phyloP scores from a whole-genome alignment of 2,113 vertebrate species.

The Erpornis zantholeuca region DNA sequence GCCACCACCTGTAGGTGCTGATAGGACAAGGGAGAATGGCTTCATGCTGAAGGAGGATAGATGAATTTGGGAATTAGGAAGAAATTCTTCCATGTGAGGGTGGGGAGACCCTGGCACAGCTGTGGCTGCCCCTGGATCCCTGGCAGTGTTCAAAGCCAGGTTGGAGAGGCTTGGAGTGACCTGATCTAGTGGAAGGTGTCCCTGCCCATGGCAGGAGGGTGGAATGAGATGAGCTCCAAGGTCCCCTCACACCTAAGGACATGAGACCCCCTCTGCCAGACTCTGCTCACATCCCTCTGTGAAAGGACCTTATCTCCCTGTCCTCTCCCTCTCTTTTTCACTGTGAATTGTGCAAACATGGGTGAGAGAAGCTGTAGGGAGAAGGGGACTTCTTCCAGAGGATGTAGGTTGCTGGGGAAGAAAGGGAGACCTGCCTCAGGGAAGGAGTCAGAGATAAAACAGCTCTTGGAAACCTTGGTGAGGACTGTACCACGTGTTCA shows the following conservation, averaged over 20 bases:
- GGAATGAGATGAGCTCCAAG: neutral
- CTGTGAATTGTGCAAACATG: neutral
- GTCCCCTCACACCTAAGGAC: neutral
- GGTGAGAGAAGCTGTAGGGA: neutral
- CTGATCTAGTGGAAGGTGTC: neutral
- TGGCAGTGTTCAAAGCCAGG: neutral
- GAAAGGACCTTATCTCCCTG: neutral
- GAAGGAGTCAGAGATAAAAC: neutral
- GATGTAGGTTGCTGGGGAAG: neutral
- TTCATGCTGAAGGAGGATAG: neutral
- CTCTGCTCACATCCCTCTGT: rapidly evolving
- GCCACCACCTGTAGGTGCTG: neutral
- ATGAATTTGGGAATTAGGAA: neutral
- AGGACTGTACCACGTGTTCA: rapidly evolving
- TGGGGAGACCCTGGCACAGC: neutral
- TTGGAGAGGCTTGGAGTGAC: rapidly evolving
- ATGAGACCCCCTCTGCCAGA: neutral
- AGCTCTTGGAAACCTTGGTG: neutral
- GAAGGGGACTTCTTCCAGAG: neutral
- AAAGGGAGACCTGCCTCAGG: neutral
- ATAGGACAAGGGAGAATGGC: neutral
- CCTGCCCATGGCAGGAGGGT: neutral
- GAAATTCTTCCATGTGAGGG: neutral
- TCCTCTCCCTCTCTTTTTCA: neutral
- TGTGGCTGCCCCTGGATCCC: neutral